Conservation (phyloP, 1,140 invertebrate species). For the Ptiloglossa arizonensis region DNA sequence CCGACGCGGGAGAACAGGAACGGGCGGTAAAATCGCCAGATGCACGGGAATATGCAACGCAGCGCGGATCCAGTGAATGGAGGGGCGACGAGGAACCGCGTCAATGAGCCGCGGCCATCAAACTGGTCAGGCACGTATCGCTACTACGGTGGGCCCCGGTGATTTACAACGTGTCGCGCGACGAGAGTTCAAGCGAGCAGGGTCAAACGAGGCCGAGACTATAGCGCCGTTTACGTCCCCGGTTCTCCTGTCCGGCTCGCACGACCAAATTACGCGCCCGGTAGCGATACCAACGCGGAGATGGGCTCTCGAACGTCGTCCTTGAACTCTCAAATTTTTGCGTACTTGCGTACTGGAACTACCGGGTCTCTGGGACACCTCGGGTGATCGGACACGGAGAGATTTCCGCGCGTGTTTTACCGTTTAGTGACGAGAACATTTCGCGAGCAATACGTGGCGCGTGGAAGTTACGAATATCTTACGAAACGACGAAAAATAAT, state of each 20-base stretch:
- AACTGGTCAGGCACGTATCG: constrained; percentile 74
- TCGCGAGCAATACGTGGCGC: too few relatives aligned
- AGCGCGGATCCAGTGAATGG: constrained; percentile 70
- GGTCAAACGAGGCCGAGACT: constrained; percentile 44
- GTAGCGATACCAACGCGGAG: constrained; percentile 17
- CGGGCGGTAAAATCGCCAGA: constrained; percentile 34
- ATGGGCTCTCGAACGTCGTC: neutral
- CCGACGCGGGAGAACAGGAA: neutral
- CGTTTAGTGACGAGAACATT: too few relatives aligned
- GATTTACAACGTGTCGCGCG: constrained; percentile 76
- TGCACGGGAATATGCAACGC: constrained; percentile 46
- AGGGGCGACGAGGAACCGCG: constrained; percentile 72
- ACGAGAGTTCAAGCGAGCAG: constrained; percentile 69
- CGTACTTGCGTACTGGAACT: too few relatives aligned
- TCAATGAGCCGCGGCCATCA: constrained; percentile 77
- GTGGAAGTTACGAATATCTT: too few relatives aligned
- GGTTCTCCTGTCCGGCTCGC: constrained; percentile 16
- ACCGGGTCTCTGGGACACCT: too few relatives aligned
- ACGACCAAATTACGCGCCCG: constrained; percentile 51
- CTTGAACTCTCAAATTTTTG: constrained; percentile 15
- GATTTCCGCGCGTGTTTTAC: too few relatives aligned
- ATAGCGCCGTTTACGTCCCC: constrained; percentile 40
- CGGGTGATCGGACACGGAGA: too few relatives aligned
- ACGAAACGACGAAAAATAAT: too few relatives aligned
- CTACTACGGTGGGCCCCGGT: constrained; percentile 68